These are phyloP conservation scores for Brachionus rotundiformis DNA, from an alignment of 1,140 invertebrate species.

Conservation along the genomic window DNA sequence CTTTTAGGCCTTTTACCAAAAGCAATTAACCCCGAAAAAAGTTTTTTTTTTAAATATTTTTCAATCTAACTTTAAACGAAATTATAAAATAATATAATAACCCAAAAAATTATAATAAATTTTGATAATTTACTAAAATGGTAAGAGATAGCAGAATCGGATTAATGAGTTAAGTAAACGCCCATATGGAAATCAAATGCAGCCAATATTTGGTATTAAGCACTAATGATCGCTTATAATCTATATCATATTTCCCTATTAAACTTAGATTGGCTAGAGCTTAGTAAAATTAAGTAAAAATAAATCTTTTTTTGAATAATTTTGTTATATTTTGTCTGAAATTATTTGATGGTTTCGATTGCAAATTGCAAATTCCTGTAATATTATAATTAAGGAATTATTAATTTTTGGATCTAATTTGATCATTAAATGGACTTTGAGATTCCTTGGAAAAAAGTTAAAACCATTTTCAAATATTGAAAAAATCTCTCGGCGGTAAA, in stretches of 20 bases:
- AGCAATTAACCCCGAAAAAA: background rate
- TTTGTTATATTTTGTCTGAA: background rate
- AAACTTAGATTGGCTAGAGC: background rate
- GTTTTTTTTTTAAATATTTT: background rate
- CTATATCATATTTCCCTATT: background rate
- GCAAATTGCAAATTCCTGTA: background rate
- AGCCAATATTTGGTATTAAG: background rate
- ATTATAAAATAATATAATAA: slow-evolving; percentile 11
- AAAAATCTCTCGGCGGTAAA: background rate
- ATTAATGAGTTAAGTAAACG: slow-evolving; percentile 4
- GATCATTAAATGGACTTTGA: background rate
- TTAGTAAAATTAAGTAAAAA: background rate
- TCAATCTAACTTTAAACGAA: background rate
- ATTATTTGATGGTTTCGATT: slow-evolving; percentile 11
- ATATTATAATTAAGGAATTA: background rate
- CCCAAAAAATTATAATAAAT: slow-evolving; percentile 35
- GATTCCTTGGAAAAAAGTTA: background rate
- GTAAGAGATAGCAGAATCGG: background rate
- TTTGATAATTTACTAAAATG: slow-evolving; percentile 27
- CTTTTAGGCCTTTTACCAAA: background rate
- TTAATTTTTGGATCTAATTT: background rate
- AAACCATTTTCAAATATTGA: no score
- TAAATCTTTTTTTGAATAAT: background rate
- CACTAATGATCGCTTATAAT: background rate
- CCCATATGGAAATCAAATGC: background rate